Percentiles rank a stretch among this genome's conserved stretches.
Conservation (phyloP, 2,797 vertebrate genomes). For the Calcarius lapponicus region DNA sequence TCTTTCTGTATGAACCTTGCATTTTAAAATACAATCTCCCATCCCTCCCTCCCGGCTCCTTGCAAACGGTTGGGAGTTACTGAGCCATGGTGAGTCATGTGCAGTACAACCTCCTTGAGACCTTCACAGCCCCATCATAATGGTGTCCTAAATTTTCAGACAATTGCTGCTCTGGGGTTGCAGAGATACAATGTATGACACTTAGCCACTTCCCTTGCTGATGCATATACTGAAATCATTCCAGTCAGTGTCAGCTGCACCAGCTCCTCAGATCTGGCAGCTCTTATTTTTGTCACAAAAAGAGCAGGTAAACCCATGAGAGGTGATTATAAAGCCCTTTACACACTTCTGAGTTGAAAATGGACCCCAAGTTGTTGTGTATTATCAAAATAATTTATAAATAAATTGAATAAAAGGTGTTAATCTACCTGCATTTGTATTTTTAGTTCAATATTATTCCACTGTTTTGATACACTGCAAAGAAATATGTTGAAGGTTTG, state of each 20-base stretch:
- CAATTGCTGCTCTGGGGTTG: background rate
- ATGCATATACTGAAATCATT: background rate
- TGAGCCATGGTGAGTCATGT: background rate
- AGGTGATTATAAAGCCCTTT: background rate
- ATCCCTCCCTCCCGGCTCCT: rapidly evolving
- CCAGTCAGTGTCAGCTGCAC: background rate
- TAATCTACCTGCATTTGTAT: background rate
- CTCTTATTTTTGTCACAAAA: background rate
- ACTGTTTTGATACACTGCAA: background rate
- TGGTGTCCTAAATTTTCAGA: background rate
- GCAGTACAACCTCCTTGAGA: background rate
- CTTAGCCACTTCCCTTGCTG: background rate
- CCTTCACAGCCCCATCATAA: background rate
- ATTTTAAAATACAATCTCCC: background rate
- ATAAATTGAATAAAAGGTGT: background rate
- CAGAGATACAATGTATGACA: background rate
- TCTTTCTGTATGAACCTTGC: background rate
- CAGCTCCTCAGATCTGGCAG: background rate
- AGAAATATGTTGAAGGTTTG: background rate
- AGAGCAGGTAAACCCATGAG: background rate
- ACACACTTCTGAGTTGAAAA: background rate
- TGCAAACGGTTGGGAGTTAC: background rate
- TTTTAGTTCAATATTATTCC: background rate
- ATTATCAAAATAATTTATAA: background rate
- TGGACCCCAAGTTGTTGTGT: background rate